These are phyloP conservation scores for Aquatica leii DNA, from an alignment of 2,888 invertebrate species.

Conservation along the genomic window DNA sequence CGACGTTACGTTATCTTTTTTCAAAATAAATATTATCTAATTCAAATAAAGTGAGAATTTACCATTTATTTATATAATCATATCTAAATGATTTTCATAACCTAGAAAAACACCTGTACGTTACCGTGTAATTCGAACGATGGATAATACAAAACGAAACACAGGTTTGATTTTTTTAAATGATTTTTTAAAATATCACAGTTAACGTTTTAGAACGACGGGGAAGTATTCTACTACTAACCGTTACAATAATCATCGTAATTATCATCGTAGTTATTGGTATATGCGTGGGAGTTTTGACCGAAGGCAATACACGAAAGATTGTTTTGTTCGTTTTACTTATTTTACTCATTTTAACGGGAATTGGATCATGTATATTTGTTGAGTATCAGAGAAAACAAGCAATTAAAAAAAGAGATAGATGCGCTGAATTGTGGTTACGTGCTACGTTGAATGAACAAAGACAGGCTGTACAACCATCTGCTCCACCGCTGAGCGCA, in stretches of 20 bases:
- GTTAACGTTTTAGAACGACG: constrained; percentile 44
- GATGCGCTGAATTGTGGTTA: constrained; percentile 44
- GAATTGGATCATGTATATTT: constrained; percentile 44
- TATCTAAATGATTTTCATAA: constrained; percentile 22
- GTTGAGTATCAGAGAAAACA: constrained; percentile 46
- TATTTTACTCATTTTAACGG: constrained; percentile 43
- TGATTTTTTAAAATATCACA: not conserved
- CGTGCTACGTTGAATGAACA: constrained; percentile 37
- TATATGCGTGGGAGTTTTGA: constrained; percentile 41
- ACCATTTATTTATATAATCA: constrained; percentile 8
- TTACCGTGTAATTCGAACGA: not conserved
- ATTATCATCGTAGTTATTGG: constrained; percentile 45
- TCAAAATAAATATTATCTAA: constrained; percentile 13
- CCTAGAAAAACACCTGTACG: constrained; percentile 20
- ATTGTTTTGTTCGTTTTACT: constrained; percentile 46
- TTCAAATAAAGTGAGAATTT: constrained; percentile 6
- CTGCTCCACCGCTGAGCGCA: constrained; percentile 42
- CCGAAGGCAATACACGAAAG: constrained; percentile 43
- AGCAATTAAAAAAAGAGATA: constrained; percentile 42
- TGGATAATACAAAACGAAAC: constrained; percentile 26
- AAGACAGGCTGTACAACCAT: constrained; percentile 33
- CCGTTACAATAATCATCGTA: constrained; percentile 44
- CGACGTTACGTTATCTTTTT: too few relatives aligned
- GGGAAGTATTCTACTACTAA: constrained; percentile 46
- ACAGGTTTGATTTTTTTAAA: constrained; percentile 22